Base-by-base conservation (phyloP, 2,888 invertebrate genomes). In the Stratiomys singularior region DNA sequence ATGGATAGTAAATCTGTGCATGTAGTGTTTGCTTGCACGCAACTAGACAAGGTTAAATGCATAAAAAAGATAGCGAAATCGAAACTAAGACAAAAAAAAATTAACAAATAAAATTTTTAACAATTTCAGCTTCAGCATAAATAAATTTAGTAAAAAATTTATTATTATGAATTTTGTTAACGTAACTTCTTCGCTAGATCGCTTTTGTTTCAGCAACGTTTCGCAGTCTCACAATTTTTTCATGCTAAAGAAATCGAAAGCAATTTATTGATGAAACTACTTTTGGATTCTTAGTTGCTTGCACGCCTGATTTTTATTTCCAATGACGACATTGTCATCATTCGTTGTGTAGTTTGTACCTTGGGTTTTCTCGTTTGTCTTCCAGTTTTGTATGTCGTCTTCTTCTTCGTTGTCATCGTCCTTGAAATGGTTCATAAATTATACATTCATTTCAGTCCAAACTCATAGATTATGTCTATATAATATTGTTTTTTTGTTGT, bases 211-310 rank as follows among this genome's bases (percentile, higher is more conserved):
- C 7, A n/a, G 13, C 28, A 30, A 5, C 47, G 23, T 72, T 56
- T 72, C n/a, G n/a, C n/a, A n/a, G n/a, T n/a, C n/a, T n/a, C n/a
- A n/a, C n/a, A n/a, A n/a, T n/a, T n/a, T n/a, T n/a, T n/a, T 72
- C 72, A 30, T n/a, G n/a, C n/a, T 72, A 72, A 72, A 56, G 74
- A 58, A 74, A 74, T 74, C 74, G 74, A 74, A 74, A 74, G 58
- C 60, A 74, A 74, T 74, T 37, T 74, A 74, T 72, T 56, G 52
- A 72, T 74, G 37, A 30, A 74, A 58, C 3, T 25, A 60, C 74
- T 69, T 47, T 69, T 46, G 13, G 25, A 44, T 69, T 44, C 13
- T 44, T 4, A 25, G 7, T 7, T 66, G 4, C 9, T 37, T 37
- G 15, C 44, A 4, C 37, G 37, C 37, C 37, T 37, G 37, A 37